These are phyloP conservation scores for Metridium senile DNA, from an alignment of 92 coral and sea anemone genomes.

Conservation along the genomic window DNA sequence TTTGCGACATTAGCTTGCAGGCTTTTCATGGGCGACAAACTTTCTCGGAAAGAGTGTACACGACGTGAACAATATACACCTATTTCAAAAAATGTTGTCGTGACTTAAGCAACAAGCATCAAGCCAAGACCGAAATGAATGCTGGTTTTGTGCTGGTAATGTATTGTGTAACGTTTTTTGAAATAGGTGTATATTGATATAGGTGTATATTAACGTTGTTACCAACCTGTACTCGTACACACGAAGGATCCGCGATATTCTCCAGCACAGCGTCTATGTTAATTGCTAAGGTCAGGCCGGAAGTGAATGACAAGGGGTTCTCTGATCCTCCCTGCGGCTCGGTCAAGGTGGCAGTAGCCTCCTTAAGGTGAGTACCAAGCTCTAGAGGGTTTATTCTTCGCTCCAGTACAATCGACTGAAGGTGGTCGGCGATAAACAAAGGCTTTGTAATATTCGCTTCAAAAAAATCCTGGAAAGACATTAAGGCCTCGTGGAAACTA, in stretches of 20 bases:
- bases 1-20: too few species aligned
- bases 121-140: too few species aligned
- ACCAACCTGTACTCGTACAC: slow-evolving; percentile 87
- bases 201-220: too few species aligned
- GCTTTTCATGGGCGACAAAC: too few species aligned
- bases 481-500: slow-evolving; percentile 72
- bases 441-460: slow-evolving; percentile 97
- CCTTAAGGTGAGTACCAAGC: slow-evolving; percentile 63
- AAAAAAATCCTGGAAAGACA: slow-evolving; percentile 85
- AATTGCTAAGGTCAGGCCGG: slow-evolving; percentile 91
- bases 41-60: too few species aligned
- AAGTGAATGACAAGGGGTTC: slow-evolving; percentile 88
- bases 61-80: too few species aligned
- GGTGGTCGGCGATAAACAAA: slow-evolving; percentile 70
- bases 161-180: too few species aligned
- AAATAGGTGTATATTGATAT: too few species aligned
- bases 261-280: slow-evolving; percentile 87
- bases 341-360: slow-evolving; percentile 78
- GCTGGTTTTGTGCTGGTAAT: too few species aligned
- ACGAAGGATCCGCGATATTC: slow-evolving; percentile 70
- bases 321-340: slow-evolving; percentile 96
- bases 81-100: too few species aligned
- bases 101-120: too few species aligned
- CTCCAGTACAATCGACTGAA: slow-evolving; percentile 66
- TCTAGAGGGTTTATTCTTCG: slow-evolving; percentile 61